phyloP scores from a whole-genome alignment of 2,113 vertebrate genomes.

The Polypterus bichir region DNA sequence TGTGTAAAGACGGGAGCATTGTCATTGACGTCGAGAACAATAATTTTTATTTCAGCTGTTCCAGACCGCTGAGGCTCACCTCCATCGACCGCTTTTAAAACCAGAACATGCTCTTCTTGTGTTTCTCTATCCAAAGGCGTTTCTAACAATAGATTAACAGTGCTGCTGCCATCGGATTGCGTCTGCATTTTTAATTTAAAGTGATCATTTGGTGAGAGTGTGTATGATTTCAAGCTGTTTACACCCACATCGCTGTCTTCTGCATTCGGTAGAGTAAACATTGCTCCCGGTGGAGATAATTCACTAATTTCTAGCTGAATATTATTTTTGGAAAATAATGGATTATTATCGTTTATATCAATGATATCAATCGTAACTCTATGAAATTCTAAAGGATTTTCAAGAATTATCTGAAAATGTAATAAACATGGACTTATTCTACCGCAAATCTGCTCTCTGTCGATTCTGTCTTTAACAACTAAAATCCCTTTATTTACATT shows the following conservation, averaged over 20 bases:
- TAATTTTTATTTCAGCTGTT: conserved; percentile 3
- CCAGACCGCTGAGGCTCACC: background rate
- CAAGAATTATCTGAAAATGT: conserved; percentile 29
- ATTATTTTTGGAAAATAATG: conserved; percentile 10
- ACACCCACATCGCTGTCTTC: conserved; percentile 30
- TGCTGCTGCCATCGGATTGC: conserved; percentile 23
- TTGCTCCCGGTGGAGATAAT: conserved; percentile 18
- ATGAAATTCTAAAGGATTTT: conserved; percentile 40
- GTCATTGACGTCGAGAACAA: conserved; percentile 23
- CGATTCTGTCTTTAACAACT: conserved; percentile 32
- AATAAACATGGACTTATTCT: conserved; percentile 23
- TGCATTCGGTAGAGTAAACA: conserved; percentile 26
- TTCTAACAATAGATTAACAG: conserved; percentile 29
- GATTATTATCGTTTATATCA: conserved; percentile 39
- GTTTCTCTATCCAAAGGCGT: conserved; percentile 26
- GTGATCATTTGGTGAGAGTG: conserved; percentile 16
- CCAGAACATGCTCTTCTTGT: background rate
- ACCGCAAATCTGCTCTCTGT: conserved; percentile 38
- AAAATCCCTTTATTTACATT: conserved; percentile 35
- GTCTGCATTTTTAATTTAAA: conserved; percentile 22
- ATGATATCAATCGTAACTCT: conserved; percentile 28
- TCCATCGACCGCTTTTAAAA: background rate
- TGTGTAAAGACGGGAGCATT: conserved; percentile 24
- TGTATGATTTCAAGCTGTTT: conserved; percentile 29
- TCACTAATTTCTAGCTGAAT: conserved; percentile 32